A percentile compares a stretch with the other conserved stretches of the same genome.
phyloP scores from a whole-genome alignment of 1,140 invertebrate species.

The Panagrolaimus sp. region DNA sequence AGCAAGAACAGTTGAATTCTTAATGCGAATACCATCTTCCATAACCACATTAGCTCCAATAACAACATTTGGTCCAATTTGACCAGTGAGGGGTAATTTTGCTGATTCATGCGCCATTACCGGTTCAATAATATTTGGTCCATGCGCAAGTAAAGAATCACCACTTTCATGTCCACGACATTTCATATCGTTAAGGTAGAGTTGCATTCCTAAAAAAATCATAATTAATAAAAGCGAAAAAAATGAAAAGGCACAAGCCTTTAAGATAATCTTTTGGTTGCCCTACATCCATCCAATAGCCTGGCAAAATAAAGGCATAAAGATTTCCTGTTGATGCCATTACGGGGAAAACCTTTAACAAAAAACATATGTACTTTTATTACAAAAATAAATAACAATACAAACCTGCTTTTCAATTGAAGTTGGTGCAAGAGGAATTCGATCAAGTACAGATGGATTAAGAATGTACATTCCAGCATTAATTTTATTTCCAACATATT shows the following conservation, averaged over 20 bases:
- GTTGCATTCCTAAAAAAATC: slow-evolving; percentile 40
- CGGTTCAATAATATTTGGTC: slow-evolving; percentile 73
- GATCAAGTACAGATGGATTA: slow-evolving; percentile 78
- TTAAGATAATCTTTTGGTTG: slow-evolving; percentile 98
- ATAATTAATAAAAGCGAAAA: background rate
- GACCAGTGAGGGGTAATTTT: slow-evolving; percentile 60
- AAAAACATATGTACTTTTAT: background rate
- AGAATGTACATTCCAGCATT: slow-evolving; percentile 98
- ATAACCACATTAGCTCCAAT: slow-evolving; percentile 88
- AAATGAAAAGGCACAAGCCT: slow-evolving; percentile 67
- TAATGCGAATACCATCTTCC: slow-evolving; percentile 92
- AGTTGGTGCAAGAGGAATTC: slow-evolving; percentile 79
- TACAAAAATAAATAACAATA: background rate
- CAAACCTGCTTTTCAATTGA: slow-evolving; percentile 91
- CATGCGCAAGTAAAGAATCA: slow-evolving; percentile 65
- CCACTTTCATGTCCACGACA: slow-evolving; percentile 67
- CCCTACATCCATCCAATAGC: slow-evolving; percentile 99
- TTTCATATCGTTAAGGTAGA: slow-evolving; percentile 66
- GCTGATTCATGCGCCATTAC: slow-evolving; percentile 67
- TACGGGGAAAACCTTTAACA: slow-evolving; percentile 70
- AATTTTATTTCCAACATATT: slow-evolving; percentile 99
- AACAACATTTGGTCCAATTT: slow-evolving; percentile 95
- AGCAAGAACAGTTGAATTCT: slow-evolving; percentile 76
- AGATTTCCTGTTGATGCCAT: slow-evolving; percentile 83
- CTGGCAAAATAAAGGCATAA: slow-evolving; percentile 83